A percentile compares a stretch with the other conserved stretches of the same genome.
phyloP scores from a whole-genome alignment of 2,888 invertebrate genomes.

The Luffia ferchaultella region DNA sequence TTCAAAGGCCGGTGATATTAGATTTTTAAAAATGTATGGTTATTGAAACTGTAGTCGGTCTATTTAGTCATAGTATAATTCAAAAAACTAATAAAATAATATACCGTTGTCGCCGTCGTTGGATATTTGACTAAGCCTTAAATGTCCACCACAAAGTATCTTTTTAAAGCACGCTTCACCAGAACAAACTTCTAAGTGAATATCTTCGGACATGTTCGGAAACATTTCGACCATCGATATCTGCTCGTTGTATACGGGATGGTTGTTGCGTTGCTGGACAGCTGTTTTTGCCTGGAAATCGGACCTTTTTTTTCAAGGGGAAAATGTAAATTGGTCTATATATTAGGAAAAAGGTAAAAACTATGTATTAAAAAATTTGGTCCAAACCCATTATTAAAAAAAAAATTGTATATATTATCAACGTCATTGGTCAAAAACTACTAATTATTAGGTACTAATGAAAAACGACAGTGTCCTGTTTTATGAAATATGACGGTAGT shows the following conservation, averaged over 20 bases:
- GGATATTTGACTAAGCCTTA: slow-evolving; percentile 34
- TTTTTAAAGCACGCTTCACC: slow-evolving; percentile 48
- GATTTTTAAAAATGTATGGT: too few species aligned
- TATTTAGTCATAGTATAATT: too few species aligned
- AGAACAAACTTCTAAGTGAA: slow-evolving; percentile 70
- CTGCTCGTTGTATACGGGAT: slow-evolving; percentile 80
- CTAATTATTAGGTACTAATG: too few species aligned
- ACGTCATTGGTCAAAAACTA: too few species aligned
- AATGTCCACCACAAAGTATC: slow-evolving; percentile 26
- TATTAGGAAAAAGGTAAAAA: not conserved
- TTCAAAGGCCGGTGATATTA: too few species aligned
- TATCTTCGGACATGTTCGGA: slow-evolving; percentile 79
- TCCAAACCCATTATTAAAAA: too few species aligned
- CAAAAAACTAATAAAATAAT: too few species aligned
- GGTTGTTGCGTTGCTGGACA: slow-evolving; percentile 64
- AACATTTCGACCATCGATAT: slow-evolving; percentile 82
- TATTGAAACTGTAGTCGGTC: too few species aligned
- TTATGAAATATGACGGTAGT: too few species aligned
- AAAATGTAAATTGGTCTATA: not conserved
- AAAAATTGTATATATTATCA: too few species aligned
- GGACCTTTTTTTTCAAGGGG: not conserved
- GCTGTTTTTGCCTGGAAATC: slow-evolving; percentile 69
- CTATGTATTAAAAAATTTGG: too few species aligned
- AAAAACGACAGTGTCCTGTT: too few species aligned
- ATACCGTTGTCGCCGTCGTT: slow-evolving; percentile 47